Evolutionary conservation across 2,797 vertebrate species (phyloP), one percentile per base, ranked within the genome.

Genomic region (Hoplostethus atlanticus): DNA sequence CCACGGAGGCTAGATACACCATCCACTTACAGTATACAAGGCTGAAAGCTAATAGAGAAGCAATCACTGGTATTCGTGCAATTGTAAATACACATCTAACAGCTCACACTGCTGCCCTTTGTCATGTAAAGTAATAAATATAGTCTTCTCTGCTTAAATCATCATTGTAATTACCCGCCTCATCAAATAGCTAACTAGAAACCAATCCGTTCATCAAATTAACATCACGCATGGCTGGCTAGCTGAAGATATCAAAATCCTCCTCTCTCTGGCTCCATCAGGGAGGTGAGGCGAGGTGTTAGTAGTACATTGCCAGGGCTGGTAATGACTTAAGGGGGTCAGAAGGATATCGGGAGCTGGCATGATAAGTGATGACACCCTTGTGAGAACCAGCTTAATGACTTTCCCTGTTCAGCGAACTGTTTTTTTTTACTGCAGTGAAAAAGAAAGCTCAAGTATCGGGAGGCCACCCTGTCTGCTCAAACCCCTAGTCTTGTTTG

Each of bases 271-370:
- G 0, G 51, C 72, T 77, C 77, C 38, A 55, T 47, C 53, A 21
- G 68, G 4, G 77, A 77, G 76, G 84, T 60, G 50, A 80, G 70
- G 64, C 62, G 75, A 83, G 72, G 84, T 87, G 79, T 81, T 66
- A 74, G 53, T 3, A 40, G 76, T 76, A 81, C 84, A 74, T 80
- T 85, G 83, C 61, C 71, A 82, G 76, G 57, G 69, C 73, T 74
- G 75, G 73, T 90, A 92, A 92, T 88, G 85, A 91, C 87, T 89
- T 82, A 81, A 87, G 83, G 87, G 84, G 89, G 87, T 89, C 83
- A 90, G 86, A 77, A 86, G 86, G 87, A 91, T 87, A 89, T 89
- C 85, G 83, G 82, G 81, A 79, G 79, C 85, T 82, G 78, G 81
- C 80, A 85, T 85, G 89, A 88, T 87, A 90, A 89, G 86, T 84